Conservation (phyloP, 2,797 vertebrate genomes). For the Phoxinus dragarum region DNA sequence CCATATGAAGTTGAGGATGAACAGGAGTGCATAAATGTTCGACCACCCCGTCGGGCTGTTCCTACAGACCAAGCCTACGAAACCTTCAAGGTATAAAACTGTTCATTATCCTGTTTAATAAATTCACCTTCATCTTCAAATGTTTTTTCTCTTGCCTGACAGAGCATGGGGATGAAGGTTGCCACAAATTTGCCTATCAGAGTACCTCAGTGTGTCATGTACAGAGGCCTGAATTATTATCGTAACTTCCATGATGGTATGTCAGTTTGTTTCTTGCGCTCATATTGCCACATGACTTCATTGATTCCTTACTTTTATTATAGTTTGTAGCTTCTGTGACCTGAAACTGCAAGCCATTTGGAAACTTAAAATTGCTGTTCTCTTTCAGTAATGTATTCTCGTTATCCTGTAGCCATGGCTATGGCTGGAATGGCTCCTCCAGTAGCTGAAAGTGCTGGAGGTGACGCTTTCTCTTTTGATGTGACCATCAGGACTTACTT, state of each 20-base stretch:
- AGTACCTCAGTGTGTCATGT: constrained; percentile 64
- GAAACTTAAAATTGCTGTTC: no score
- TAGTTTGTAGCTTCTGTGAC: no score
- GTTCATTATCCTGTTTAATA: background rate
- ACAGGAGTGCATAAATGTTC: constrained; percentile 28
- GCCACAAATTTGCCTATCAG: constrained; percentile 67
- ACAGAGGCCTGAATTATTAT: constrained; percentile 63
- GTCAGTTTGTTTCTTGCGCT: background rate
- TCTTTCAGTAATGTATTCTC: no score
- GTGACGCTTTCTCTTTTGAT: no score
- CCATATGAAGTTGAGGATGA: constrained; percentile 10
- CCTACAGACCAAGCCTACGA: background rate
- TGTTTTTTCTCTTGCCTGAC: background rate
- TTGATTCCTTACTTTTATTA: no score
- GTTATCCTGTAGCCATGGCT: no score
- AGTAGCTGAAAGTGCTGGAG: no score
- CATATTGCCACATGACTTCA: background rate
- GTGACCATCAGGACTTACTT: no score
- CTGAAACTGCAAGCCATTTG: no score
- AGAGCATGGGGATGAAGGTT: constrained; percentile 75
- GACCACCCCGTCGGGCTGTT: background rate
- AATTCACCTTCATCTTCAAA: background rate
- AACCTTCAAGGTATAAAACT: constrained; percentile 40
- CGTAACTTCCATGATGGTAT: background rate
- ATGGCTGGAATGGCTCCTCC: no score